phyloP scores from a whole-genome alignment of 2,113 vertebrate species.

The Muntiacus muntjak region DNA sequence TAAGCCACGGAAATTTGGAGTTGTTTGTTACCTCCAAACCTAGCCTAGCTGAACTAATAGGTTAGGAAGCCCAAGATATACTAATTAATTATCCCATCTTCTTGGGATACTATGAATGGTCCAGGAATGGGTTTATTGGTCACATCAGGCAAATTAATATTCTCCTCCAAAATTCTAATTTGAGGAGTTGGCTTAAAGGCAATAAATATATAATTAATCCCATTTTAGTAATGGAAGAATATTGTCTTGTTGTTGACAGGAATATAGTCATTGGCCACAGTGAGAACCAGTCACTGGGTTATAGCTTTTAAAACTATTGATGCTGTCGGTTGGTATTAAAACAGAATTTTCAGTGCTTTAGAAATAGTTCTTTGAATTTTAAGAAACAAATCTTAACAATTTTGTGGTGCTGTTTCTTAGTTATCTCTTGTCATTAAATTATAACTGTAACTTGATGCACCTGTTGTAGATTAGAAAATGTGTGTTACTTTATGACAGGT shows the following conservation, averaged over 20 bases:
- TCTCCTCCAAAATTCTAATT: neutral
- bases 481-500: neutral
- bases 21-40: neutral
- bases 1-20: neutral
- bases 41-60: neutral
- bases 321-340: slow-evolving; percentile 70
- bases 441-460: slow-evolving; percentile 75
- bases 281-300: neutral
- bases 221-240: neutral
- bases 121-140: neutral
- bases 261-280: neutral
- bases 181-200: neutral
- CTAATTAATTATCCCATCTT: neutral
- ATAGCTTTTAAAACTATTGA: slow-evolving; percentile 60
- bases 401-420: slow-evolving; percentile 75
- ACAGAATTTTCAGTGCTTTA: slow-evolving; percentile 73
- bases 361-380: slow-evolving; percentile 76
- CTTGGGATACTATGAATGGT: neutral
- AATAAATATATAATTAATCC: neutral
- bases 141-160: neutral
- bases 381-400: slow-evolving; percentile 73
- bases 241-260: neutral
- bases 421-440: slow-evolving; percentile 72
- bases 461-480: neutral
- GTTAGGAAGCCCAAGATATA: neutral